Conservation (phyloP, 2,888 invertebrate genomes). For the Acleris cristana region DNA sequence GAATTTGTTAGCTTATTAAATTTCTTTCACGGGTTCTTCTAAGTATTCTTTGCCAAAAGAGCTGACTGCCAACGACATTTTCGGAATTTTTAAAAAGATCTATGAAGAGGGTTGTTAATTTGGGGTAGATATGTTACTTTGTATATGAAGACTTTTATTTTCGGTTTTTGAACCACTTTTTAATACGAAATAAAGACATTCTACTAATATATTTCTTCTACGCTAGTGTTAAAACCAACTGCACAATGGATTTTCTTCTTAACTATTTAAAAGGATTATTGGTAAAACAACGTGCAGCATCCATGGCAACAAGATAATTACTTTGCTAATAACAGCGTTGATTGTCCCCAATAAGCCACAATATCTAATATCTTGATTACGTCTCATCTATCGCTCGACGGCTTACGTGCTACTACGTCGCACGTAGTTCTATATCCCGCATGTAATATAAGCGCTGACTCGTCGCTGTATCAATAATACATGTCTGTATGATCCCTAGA, state of each 20-base stretch:
- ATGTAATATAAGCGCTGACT: conserved; percentile 9
- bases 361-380: conserved; percentile 9
- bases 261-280: too few species aligned
- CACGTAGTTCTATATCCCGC: conserved; percentile 6
- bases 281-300: too few species aligned
- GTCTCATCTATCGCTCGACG: conserved; percentile 8
- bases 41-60: neutral
- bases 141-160: too few species aligned
- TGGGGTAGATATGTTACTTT: too few species aligned
- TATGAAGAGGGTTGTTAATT: too few species aligned
- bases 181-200: too few species aligned
- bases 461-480: conserved; percentile 24
- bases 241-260: too few species aligned
- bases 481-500: conserved; percentile 25
- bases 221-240: too few species aligned
- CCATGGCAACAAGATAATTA: neutral
- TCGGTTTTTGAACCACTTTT: too few species aligned
- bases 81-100: too few species aligned
- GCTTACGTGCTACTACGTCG: conserved; percentile 1
- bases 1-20: conserved; percentile 10
- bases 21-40: conserved; percentile 1
- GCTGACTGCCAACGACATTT: neutral
- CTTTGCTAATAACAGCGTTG: neutral
- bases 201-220: too few species aligned
- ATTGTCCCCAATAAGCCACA: neutral